Percentiles rank a stretch among this genome's conserved stretches.
Evolutionary conservation across 1,140 invertebrate genomes (phyloP).

Genomic region (Antheraea mylitta): DNA sequence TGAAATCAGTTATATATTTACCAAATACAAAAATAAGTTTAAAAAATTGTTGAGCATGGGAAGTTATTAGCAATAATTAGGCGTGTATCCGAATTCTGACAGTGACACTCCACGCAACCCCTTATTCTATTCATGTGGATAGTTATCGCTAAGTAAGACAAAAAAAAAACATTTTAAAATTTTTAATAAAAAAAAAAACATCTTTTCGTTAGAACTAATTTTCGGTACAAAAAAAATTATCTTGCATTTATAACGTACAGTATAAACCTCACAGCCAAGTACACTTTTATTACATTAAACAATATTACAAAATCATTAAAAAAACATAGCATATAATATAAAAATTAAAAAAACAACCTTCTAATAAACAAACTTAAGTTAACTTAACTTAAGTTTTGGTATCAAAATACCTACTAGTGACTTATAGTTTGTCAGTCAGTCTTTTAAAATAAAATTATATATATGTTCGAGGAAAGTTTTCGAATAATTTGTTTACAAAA

Average conservation of each 20-base stretch:
- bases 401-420: conserved; percentile 27
- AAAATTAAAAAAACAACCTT: conserved; percentile 29
- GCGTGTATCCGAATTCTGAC: too few species aligned
- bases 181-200: conserved; percentile 40
- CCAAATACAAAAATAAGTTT: too few species aligned
- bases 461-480: not conserved
- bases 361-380: conserved; percentile 18
- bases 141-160: not conserved
- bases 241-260: conserved; percentile 30
- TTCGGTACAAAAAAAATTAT: conserved; percentile 44
- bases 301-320: not conserved
- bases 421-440: conserved; percentile 41
- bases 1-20: too few species aligned
- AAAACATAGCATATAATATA: conserved; percentile 13
- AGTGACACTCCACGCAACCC: too few species aligned
- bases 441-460: conserved; percentile 39
- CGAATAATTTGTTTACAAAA: too few species aligned
- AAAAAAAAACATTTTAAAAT: conserved; percentile 14
- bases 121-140: too few species aligned
- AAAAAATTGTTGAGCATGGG: too few species aligned
- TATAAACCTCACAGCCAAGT: conserved; percentile 54
- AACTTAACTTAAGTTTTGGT: conserved; percentile 20
- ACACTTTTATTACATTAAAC: conserved; percentile 14
- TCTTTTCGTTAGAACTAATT: conserved; percentile 28
- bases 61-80: too few species aligned